Evolutionary conservation across 2,888 invertebrate genomes (phyloP).

Genomic region (Pristionchus mayeri): DNA sequence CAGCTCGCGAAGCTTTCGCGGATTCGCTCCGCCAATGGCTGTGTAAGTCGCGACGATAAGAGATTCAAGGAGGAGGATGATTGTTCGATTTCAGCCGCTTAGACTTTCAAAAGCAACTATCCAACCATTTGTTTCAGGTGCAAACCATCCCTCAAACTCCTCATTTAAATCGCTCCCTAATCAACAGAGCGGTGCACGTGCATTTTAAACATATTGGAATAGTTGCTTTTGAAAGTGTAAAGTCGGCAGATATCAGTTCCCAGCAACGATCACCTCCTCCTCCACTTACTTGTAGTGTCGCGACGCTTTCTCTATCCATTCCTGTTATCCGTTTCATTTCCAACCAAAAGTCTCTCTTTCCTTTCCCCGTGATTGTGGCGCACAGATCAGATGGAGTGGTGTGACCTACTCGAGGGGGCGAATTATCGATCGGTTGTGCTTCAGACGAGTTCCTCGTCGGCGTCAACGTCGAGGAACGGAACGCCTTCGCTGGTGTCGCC

Average conservation of each 20-base stretch:
- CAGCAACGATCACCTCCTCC: not conserved
- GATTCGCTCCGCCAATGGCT: slow-evolving; percentile 54
- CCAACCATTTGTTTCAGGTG: too few relatives aligned
- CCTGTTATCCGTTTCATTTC: not conserved
- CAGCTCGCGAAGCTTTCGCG: not conserved
- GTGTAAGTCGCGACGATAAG: slow-evolving; percentile 7
- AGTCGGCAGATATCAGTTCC: too few relatives aligned
- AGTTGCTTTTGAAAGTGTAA: too few relatives aligned
- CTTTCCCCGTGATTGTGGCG: slow-evolving; percentile 26
- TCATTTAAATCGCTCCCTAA: too few relatives aligned
- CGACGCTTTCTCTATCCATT: slow-evolving; percentile 26
- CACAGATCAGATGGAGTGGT: not conserved
- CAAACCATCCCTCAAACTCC: too few relatives aligned
- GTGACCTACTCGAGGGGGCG: not conserved
- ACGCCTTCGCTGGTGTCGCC: slow-evolving; percentile 73
- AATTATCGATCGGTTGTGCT: not conserved
- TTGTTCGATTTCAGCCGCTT: too few relatives aligned
- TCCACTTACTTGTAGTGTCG: slow-evolving; percentile 7
- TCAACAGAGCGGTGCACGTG: too few relatives aligned
- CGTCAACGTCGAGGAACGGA: slow-evolving; percentile 65
- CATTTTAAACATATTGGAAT: too few relatives aligned
- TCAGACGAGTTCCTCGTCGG: slow-evolving; percentile 47
- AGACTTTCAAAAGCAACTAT: too few relatives aligned
- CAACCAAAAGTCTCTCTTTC: not conserved
- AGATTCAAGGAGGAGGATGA: not conserved